phyloP scores from a whole-genome alignment of 1,140 invertebrate genomes.

The Papilio polytes region DNA sequence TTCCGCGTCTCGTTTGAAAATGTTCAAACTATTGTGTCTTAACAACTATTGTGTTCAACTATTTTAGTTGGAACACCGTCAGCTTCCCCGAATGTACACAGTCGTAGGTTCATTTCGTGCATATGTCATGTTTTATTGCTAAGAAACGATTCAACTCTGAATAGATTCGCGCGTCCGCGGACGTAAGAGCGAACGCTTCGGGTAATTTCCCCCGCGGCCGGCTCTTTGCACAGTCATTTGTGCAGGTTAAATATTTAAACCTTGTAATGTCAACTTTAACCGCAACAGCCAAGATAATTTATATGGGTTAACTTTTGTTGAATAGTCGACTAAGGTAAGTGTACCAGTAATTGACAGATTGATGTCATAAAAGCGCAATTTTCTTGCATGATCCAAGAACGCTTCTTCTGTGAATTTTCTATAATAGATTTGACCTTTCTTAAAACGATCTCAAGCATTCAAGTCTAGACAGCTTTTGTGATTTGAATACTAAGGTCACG shows the following conservation, averaged over 20 bases:
- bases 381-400: no score
- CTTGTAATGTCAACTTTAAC: conserved; percentile 2
- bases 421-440: neutral
- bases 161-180: neutral
- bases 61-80: no score
- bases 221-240: neutral
- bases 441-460: neutral
- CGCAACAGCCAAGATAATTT: neutral
- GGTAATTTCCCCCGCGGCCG: conserved; percentile 11
- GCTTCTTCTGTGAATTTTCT: no score
- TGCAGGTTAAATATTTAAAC: neutral
- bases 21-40: no score
- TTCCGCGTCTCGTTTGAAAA: no score
- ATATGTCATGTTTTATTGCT: neutral
- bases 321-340: no score
- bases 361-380: no score
- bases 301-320: neutral
- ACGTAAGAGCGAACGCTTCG: neutral
- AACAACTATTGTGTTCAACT: no score
- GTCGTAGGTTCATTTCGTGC: neutral
- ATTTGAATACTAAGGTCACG: neutral
- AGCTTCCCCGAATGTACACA: no score
- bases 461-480: neutral
- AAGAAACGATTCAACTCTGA: neutral
- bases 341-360: no score